These are phyloP conservation scores for Drosophila kurseongensis DNA, from an alignment of 1,140 invertebrate genomes.

Conservation along the genomic window DNA sequence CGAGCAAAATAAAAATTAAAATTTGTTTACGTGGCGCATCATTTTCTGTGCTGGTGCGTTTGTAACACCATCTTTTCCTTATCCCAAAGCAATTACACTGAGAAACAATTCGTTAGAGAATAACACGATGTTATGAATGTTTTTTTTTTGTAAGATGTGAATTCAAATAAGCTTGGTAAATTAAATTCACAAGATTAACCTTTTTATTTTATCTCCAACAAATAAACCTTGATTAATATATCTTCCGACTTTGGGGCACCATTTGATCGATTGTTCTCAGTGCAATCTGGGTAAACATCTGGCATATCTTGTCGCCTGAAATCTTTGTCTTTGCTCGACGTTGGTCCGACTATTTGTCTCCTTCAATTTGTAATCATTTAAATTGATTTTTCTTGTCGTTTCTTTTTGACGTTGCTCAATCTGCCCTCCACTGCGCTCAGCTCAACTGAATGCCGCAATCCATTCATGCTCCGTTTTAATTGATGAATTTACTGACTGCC, in stretches of 20 bases:
- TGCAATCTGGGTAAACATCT: slow-evolving; percentile 25
- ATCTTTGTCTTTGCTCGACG: slow-evolving; percentile 41
- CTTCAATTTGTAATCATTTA: slow-evolving; percentile 82
- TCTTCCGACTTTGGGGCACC: too few relatives aligned
- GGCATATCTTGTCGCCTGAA: slow-evolving; percentile 44
- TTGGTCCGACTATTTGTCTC: slow-evolving; percentile 71
- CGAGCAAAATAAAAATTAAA: slow-evolving; percentile 55
- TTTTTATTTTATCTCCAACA: too few relatives aligned
- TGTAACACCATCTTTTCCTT: slow-evolving; percentile 12
- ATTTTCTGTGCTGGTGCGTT: slow-evolving; percentile 16
- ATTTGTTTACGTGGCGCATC: slow-evolving; percentile 55
- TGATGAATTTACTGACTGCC: slow-evolving; percentile 69
- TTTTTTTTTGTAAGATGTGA: too few relatives aligned
- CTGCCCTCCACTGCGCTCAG: slow-evolving; percentile 25
- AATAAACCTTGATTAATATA: too few relatives aligned
- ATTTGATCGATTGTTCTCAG: slow-evolving; percentile 11
- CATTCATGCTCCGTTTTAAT: slow-evolving; percentile 59
- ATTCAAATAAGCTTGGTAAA: background rate
- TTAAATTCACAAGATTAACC: background rate
- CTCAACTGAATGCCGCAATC: slow-evolving; percentile 13
- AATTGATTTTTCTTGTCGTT: slow-evolving; percentile 82
- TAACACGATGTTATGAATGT: too few relatives aligned
- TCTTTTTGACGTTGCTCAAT: slow-evolving; percentile 44
- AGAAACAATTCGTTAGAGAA: too few relatives aligned
- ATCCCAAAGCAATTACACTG: slow-evolving; percentile 58